A percentile compares a stretch with the other conserved stretches of the same genome.
Conservation (phyloP, 2,113 vertebrate species). For the Campylomormyrus tamandua region DNA sequence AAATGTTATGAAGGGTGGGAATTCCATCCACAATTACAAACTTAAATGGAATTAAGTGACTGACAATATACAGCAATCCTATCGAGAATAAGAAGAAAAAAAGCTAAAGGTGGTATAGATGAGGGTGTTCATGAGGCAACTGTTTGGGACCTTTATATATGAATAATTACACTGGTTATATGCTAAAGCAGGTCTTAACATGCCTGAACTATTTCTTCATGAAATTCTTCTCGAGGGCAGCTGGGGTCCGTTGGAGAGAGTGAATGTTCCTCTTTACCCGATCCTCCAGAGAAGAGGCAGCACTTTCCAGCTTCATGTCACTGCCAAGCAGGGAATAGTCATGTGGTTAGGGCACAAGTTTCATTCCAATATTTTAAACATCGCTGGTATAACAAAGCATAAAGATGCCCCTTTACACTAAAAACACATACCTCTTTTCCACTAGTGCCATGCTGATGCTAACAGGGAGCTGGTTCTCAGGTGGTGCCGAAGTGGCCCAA, state of each 20-base stretch:
- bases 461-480: background rate
- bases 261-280: constrained; percentile 92
- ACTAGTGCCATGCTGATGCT: background rate
- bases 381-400: background rate
- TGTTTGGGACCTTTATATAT: background rate
- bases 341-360: background rate
- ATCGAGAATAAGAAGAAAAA: background rate
- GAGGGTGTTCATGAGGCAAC: background rate
- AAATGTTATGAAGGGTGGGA: background rate
- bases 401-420: background rate
- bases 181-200: background rate
- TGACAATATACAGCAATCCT: background rate
- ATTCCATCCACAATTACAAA: background rate
- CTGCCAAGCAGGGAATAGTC: constrained; percentile 47
- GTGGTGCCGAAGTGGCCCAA: background rate
- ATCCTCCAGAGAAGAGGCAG: constrained; percentile 79
- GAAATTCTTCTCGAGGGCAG: constrained; percentile 84
- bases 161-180: background rate
- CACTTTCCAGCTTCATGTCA: constrained; percentile 84
- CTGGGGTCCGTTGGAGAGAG: constrained; percentile 84
- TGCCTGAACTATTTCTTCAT: constrained; percentile 73
- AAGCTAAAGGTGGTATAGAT: background rate
- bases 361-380: background rate
- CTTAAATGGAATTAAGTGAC: background rate
- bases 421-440: background rate